phyloP scores from a whole-genome alignment of 2,113 vertebrate genomes.

The Gorsachius goisagi region DNA sequence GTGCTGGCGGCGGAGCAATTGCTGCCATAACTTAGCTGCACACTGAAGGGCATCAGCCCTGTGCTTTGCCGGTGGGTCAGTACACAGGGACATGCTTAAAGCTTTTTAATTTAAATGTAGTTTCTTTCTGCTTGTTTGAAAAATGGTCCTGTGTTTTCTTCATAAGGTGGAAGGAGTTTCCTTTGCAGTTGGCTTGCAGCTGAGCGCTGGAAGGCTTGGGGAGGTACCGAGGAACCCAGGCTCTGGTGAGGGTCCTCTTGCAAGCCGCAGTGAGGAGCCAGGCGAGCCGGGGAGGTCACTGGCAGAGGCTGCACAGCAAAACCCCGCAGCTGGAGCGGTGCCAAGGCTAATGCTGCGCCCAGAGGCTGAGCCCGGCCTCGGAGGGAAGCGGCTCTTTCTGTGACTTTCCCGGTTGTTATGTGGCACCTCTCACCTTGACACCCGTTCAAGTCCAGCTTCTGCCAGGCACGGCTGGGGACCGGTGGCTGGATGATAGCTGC shows the following conservation, averaged over 20 bases:
- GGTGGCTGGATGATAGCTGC: neutral
- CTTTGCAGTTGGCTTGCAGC: neutral
- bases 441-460: neutral
- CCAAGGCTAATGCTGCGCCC: neutral
- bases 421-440: neutral
- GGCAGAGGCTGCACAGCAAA: neutral
- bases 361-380: fast-evolving
- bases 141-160: neutral
- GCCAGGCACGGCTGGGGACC: neutral
- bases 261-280: neutral
- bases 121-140: neutral
- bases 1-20: neutral
- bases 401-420: fast-evolving
- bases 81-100: fast-evolving
- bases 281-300: neutral
- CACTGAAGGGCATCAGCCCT: neutral
- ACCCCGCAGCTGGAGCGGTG: fast-evolving
- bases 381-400: neutral
- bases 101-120: neutral
- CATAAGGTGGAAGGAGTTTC: neutral
- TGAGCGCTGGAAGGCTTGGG: neutral
- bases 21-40: neutral
- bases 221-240: neutral
- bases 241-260: neutral
- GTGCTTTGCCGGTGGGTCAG: neutral